These are phyloP conservation scores for Magallana nippona DNA, from an alignment of 2,888 invertebrate species.

Conservation along the genomic window DNA sequence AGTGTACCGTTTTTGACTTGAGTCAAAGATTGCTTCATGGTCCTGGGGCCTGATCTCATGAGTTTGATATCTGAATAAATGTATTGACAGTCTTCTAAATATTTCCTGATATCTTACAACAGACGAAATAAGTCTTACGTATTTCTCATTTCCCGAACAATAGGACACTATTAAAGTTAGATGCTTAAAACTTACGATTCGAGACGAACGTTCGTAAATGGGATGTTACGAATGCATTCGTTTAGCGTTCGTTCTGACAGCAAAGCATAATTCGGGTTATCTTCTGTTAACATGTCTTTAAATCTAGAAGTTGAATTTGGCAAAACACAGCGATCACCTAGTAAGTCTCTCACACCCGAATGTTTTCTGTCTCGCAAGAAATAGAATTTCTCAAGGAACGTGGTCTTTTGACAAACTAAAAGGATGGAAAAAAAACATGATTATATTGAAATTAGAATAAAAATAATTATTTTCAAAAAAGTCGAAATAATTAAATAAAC, in stretches of 20 bases:
- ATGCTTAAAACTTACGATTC: slow-evolving; percentile 10
- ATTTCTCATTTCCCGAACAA: no score
- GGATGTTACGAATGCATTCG: slow-evolving; percentile 7
- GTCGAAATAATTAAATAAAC: no score
- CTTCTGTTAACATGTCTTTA: slow-evolving; percentile 22
- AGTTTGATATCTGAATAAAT: no score
- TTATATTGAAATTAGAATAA: no score
- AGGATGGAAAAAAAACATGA: background rate
- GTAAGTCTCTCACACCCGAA: background rate
- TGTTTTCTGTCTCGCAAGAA: background rate
- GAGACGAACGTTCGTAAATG: slow-evolving; percentile 7
- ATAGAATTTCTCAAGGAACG: background rate
- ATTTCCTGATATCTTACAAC: no score
- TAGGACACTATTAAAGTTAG: no score
- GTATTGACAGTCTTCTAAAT: no score
- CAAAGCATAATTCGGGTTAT: slow-evolving; percentile 36
- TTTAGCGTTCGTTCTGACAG: slow-evolving; percentile 19
- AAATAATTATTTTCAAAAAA: no score
- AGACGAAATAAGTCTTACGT: no score
- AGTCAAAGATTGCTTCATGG: no score
- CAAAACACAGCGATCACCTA: background rate
- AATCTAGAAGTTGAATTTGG: background rate
- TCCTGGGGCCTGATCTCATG: no score
- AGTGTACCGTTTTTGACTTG: no score
- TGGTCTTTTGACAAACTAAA: background rate